These are phyloP conservation scores for Aphyosemion australe DNA, from an alignment of 2,113 vertebrate species.

Conservation along the genomic window DNA sequence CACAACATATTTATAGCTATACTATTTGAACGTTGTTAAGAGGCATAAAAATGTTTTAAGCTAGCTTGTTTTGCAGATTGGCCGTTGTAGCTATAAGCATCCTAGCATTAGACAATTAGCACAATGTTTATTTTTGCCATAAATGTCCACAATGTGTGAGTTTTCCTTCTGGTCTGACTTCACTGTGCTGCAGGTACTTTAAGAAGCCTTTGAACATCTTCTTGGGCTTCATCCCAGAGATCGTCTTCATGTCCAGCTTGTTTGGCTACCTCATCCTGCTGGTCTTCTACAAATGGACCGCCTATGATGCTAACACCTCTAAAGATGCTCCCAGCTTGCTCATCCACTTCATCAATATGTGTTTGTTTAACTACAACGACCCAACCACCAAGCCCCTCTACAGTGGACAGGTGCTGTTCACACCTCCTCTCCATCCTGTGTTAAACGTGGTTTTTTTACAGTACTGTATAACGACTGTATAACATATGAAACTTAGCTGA, in stretches of 20 bases:
- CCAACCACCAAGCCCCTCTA: slow-evolving; percentile 86
- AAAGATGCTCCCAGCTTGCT: slow-evolving; percentile 93
- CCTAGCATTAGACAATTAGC: no score
- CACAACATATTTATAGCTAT: no score
- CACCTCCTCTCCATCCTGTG: background rate
- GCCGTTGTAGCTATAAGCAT: no score
- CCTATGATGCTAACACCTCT: slow-evolving; percentile 87
- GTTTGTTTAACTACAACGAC: slow-evolving; percentile 93
- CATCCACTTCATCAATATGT: slow-evolving; percentile 99
- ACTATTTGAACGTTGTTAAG: no score
- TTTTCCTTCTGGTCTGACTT: slow-evolving; percentile 5
- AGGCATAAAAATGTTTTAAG: no score
- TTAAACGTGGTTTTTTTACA: background rate
- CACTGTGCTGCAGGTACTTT: slow-evolving; percentile 85
- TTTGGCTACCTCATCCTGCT: slow-evolving; percentile 96
- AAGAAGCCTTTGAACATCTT: slow-evolving; percentile 97
- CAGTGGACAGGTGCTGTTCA: slow-evolving; percentile 86
- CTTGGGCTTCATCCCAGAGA: slow-evolving; percentile 95
- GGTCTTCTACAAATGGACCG: slow-evolving; percentile 95
- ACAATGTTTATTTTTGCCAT: no score
- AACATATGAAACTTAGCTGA: no score
- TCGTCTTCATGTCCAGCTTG: slow-evolving; percentile 92
- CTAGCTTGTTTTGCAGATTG: no score
- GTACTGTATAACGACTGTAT: no score
- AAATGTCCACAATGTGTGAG: background rate